phyloP scores from a whole-genome alignment of 2,888 invertebrate species.

The Sminthurides aquaticus region DNA sequence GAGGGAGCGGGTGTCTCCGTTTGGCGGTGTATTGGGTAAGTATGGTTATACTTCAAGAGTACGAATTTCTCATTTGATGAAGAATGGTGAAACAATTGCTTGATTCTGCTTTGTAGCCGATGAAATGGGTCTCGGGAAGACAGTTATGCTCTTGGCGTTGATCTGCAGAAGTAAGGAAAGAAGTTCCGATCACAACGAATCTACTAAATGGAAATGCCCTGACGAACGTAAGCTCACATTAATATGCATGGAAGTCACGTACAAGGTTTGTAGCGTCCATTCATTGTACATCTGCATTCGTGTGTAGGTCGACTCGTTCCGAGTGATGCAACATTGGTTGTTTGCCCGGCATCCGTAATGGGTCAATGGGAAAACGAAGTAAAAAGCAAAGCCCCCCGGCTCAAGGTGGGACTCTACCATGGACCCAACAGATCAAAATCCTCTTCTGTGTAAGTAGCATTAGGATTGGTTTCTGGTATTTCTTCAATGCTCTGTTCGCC shows the following conservation, averaged over 20 bases:
- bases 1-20: constrained; percentile 73
- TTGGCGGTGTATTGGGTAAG: constrained; percentile 78
- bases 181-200: constrained; percentile 17
- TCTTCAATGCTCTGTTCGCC: not conserved
- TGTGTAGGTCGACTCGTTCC: constrained; percentile 28
- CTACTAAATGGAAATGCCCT: constrained; percentile 25
- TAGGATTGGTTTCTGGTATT: not conserved
- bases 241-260: constrained; percentile 6
- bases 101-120: too few relatives aligned
- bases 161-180: constrained; percentile 51
- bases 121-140: constrained; percentile 78
- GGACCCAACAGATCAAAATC: constrained; percentile 62
- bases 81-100: too few relatives aligned
- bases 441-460: constrained; percentile 23
- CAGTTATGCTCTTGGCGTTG: constrained; percentile 71
- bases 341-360: constrained; percentile 85
- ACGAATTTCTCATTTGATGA: not conserved
- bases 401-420: constrained; percentile 68
- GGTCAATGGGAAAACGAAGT: constrained; percentile 86
- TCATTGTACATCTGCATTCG: too few relatives aligned
- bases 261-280: not conserved
- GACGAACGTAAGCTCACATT: constrained; percentile 17
- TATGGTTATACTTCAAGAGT: constrained; percentile 15
- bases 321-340: constrained; percentile 66
- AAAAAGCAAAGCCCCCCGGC: constrained; percentile 56